Evolutionary conservation across 2,113 vertebrate species (phyloP).

Genomic region (Leiothrix lutea): DNA sequence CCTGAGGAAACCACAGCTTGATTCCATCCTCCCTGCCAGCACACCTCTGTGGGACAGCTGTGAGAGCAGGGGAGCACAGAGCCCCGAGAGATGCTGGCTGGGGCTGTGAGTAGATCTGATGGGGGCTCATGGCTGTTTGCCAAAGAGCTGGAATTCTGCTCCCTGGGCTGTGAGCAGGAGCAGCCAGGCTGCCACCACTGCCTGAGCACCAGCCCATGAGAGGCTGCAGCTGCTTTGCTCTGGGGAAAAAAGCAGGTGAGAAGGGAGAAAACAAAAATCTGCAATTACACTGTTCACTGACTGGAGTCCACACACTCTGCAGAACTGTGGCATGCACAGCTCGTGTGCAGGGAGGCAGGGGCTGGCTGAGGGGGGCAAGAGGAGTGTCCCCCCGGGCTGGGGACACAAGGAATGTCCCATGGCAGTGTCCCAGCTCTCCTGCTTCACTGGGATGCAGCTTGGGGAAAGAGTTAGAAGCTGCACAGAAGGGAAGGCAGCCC

Average conservation of each 20-base stretch:
- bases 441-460: neutral
- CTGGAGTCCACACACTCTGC: neutral
- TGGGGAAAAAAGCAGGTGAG: neutral
- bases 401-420: neutral
- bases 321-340: neutral
- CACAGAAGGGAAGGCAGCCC: neutral
- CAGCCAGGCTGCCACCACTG: neutral
- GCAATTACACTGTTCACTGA: neutral
- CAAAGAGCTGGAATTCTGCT: neutral
- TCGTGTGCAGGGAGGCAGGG: neutral
- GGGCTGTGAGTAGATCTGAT: neutral
- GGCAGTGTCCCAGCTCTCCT: neutral
- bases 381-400: neutral
- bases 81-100: neutral
- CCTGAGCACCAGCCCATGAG: neutral
- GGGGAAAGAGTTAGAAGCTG: neutral
- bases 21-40: neutral
- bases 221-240: conserved; percentile 7
- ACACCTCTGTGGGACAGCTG: neutral
- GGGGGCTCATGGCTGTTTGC: neutral
- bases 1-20: neutral
- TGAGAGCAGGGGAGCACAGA: neutral
- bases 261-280: neutral
- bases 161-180: neutral
- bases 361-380: neutral